A percentile compares a stretch with the other conserved stretches of the same genome.
Evolutionary conservation across 1,140 invertebrate species (phyloP).

Genomic region (Diploscapter pachys): DNA sequence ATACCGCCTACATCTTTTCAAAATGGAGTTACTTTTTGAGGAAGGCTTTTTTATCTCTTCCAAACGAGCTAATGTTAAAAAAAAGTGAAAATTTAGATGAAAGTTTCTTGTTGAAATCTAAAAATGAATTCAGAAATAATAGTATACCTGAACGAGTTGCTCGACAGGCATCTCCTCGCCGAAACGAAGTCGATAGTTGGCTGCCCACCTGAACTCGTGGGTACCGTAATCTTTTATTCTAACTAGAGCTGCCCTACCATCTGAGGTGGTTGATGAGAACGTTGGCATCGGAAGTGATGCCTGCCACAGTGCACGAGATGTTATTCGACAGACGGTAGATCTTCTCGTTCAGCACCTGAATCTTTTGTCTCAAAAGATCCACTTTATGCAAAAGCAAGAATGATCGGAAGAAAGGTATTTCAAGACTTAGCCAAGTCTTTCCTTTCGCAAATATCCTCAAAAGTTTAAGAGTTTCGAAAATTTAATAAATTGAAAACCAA

Average conservation of each 20-base stretch:
- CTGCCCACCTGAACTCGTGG: conserved; percentile 33
- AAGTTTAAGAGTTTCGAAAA: background rate
- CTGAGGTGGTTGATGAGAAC: conserved; percentile 94
- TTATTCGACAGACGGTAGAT: conserved; percentile 87
- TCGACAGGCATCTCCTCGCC: conserved; percentile 97
- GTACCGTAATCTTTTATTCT: background rate
- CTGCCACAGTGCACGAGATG: conserved; percentile 97
- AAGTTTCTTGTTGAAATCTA: no score
- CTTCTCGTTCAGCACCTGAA: conserved; percentile 73
- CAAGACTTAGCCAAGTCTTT: background rate
- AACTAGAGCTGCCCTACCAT: conserved; percentile 31
- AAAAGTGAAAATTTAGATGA: no score
- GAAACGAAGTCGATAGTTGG: conserved; percentile 61
- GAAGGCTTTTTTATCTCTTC: no score
- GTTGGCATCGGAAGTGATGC: conserved; percentile 98
- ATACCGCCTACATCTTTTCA: no score
- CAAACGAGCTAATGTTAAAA: no score
- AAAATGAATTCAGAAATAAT: no score
- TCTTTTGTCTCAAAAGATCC: background rate
- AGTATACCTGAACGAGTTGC: conserved; percentile 76
- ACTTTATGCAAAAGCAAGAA: background rate
- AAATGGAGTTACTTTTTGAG: no score
- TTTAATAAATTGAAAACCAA: background rate
- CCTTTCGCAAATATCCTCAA: background rate
- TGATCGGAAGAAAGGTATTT: background rate